Evolutionary conservation across 2,797 vertebrate species (phyloP).

Genomic region (Lagorchestes hirsutus): DNA sequence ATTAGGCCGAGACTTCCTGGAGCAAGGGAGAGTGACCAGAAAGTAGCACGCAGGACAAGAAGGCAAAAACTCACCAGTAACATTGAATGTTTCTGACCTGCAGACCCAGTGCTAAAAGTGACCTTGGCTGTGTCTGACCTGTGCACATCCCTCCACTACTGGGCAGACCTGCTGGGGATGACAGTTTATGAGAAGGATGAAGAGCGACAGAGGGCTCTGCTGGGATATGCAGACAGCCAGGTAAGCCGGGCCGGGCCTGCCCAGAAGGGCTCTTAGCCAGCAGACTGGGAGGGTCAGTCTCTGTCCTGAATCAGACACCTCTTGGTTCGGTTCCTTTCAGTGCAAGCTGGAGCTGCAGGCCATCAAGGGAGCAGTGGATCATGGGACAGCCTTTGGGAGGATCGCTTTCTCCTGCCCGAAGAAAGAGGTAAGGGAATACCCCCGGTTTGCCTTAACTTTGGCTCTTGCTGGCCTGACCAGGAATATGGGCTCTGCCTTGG

Average conservation of each 20-base stretch:
- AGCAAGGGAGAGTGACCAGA: not conserved
- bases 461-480: not conserved
- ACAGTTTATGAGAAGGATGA: constrained; percentile 92
- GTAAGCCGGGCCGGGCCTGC: constrained; percentile 79
- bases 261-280: not conserved
- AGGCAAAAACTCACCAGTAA: not conserved
- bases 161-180: constrained; percentile 93
- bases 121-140: constrained; percentile 94
- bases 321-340: constrained; percentile 81
- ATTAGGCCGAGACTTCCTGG: not conserved
- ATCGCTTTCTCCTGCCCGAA: constrained; percentile 96
- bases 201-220: constrained; percentile 89
- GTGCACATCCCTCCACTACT: constrained; percentile 91
- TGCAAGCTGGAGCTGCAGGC: constrained; percentile 94
- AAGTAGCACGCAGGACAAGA: constrained; percentile 25
- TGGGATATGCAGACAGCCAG: constrained; percentile 93
- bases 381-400: constrained; percentile 94
- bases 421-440: constrained; percentile 89
- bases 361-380: constrained; percentile 89
- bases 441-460: not conserved
- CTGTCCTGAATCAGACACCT: not conserved
- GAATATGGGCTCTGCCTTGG: not conserved
- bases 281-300: rapidly evolving
- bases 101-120: constrained; percentile 96
- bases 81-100: not conserved